Evolutionary conservation across 92 coral and sea anemone genomes (phyloP), one percentile per base, ranked within the genome.

Genomic region (Actinernus sp.): DNA sequence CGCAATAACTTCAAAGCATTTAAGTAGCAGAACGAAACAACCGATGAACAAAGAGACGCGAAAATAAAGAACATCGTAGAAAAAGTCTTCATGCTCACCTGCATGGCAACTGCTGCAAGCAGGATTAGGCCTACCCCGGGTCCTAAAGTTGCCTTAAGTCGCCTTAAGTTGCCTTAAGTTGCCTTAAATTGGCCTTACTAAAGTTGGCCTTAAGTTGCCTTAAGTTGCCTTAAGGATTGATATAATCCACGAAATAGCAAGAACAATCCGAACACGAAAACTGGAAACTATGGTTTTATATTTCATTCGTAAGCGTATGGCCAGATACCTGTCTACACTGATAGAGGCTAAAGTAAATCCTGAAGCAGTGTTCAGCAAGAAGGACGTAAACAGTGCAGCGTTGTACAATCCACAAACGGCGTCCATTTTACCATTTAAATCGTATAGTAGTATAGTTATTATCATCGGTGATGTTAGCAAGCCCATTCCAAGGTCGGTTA

Each of bases 1-100:
- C 19, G 18, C 2, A 55, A 16, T 16, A 16, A 5, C 36, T 31
- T 55, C 1, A 55, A 5, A 4, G 62, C 62, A n/a, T 3, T 28
- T 30, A 16, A 10, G 34, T 55, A 55, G 40, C 41, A 55, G 23
- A 31, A 13, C 41, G 7, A 3, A 14, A 28, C 36, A 1, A 30
- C 36, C 16, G 25, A 8, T 18, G 1, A n/a, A 31, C 41, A 30
- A 16, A 1, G 17, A 3, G 14, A 1, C 3, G 34, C 41, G 43
- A 30, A 55, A 30, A 31, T 17, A n/a, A 55, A 4, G 23, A 55
- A 55, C 62, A 55, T 55, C 1, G 36, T 55, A 1, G 62, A 9
- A 12, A 31, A 9, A n/a, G 2, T 4, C 23, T 19, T 55, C 25
- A 31, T 21, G 34, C 36, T 22, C 3, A 13, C 1, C 1, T n/a